These are phyloP conservation scores for Laupala kohalensis DNA, from an alignment of 1,140 invertebrate species.

Conservation along the genomic window DNA sequence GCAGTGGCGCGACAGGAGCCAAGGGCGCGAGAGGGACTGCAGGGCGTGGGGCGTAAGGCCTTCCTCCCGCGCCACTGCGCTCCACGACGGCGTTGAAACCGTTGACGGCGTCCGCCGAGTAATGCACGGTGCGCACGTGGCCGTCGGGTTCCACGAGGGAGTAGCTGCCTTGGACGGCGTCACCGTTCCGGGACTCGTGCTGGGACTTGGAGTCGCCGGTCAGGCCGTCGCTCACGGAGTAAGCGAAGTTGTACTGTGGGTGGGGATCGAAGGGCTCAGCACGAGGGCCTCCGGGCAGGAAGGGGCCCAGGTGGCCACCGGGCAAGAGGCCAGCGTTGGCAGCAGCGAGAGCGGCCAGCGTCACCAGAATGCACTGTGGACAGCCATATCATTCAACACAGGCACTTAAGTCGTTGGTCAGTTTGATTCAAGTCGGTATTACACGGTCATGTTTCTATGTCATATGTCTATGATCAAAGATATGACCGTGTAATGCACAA, in stretches of 20 bases:
- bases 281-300: background rate
- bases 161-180: conserved; percentile 18
- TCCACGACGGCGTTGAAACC: conserved; percentile 21
- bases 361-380: background rate
- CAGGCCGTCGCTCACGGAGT: conserved; percentile 17
- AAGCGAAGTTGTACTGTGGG: conserved; percentile 15
- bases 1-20: conserved; percentile 18
- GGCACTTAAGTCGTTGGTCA: no score
- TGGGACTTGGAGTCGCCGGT: conserved; percentile 19
- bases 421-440: no score
- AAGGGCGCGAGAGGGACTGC: background rate
- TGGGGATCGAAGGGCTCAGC: background rate
- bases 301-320: conserved; percentile 14
- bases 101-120: conserved; percentile 17
- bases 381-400: no score
- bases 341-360: background rate
- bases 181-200: conserved; percentile 18
- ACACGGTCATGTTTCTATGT: no score
- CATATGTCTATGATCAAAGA: no score
- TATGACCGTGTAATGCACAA: no score
- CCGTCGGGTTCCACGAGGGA: conserved; percentile 20
- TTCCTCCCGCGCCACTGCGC: conserved; percentile 17
- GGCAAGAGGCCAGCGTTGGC: conserved; percentile 14
- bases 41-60: conserved; percentile 24
- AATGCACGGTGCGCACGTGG: conserved; percentile 13